Conservation (phyloP, 2,113 vertebrate genomes). For the Cercopithecus mona region DNA sequence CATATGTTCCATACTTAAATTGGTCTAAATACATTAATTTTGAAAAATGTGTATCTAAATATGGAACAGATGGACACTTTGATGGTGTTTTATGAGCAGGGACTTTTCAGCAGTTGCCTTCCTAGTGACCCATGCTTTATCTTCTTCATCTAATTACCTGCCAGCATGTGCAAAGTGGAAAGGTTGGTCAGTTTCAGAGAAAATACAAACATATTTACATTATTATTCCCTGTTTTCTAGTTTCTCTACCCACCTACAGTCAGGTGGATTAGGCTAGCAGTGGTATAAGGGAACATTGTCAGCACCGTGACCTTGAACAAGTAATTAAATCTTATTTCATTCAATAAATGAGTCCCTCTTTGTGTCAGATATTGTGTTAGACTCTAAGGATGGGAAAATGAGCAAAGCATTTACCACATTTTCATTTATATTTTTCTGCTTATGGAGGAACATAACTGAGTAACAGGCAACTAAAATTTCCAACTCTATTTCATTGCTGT, state of each 20-base stretch:
- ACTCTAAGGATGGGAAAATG: background rate
- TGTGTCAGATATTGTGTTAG: background rate
- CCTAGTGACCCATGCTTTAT: background rate
- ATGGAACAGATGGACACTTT: conserved; percentile 41
- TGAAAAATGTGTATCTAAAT: conserved; percentile 49
- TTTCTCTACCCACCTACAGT: background rate
- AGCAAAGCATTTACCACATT: background rate
- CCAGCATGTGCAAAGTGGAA: background rate
- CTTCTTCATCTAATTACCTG: background rate
- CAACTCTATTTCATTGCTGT: background rate
- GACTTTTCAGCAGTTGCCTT: background rate
- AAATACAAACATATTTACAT: background rate
- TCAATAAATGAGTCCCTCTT: background rate
- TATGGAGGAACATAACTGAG: background rate
- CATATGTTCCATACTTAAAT: conserved; percentile 36
- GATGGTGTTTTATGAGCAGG: background rate
- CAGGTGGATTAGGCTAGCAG: background rate
- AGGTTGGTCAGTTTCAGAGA: background rate
- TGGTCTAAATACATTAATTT: conserved; percentile 32
- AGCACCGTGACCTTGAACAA: background rate
- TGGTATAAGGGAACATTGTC: background rate
- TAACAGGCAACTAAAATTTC: background rate
- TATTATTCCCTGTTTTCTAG: background rate
- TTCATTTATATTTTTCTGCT: background rate
- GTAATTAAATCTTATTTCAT: conserved; percentile 3